A percentile compares a stretch with the other conserved stretches of the same genome.
Conservation (phyloP, 2,797 vertebrate genomes). For the Mus spretus region DNA sequence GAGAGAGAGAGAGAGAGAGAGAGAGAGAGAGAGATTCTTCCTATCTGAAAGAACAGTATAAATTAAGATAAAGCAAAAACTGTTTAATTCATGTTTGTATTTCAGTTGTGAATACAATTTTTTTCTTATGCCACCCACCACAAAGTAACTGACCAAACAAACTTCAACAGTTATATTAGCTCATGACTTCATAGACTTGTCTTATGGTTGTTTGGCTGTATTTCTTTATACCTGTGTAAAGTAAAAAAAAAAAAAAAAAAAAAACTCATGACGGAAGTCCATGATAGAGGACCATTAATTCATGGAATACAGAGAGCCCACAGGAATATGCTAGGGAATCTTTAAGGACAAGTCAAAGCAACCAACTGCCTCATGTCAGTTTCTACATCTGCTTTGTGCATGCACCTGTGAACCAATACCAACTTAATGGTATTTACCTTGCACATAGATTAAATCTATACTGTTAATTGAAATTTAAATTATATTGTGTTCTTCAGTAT, state of each 20-base stretch:
- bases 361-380: not conserved
- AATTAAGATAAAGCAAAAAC: slow-evolving; percentile 15
- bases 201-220: no score
- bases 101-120: not conserved
- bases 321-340: not conserved
- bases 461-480: not conserved
- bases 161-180: not conserved
- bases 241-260: not conserved
- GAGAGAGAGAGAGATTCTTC: not conserved
- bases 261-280: not conserved
- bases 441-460: not conserved
- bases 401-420: not conserved
- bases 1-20: not conserved
- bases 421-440: not conserved
- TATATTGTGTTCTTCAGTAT: not conserved
- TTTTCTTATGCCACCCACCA: not conserved
- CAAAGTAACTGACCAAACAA: not conserved
- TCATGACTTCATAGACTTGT: not conserved
- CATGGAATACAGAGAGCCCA: not conserved
- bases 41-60: not conserved
- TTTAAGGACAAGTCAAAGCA: not conserved
- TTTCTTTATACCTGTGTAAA: not conserved
- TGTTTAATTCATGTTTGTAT: not conserved
- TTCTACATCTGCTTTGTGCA: not conserved
- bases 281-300: not conserved